Evolutionary conservation across 2,113 vertebrate genomes (phyloP).

Genomic region (Tupaia tana): DNA sequence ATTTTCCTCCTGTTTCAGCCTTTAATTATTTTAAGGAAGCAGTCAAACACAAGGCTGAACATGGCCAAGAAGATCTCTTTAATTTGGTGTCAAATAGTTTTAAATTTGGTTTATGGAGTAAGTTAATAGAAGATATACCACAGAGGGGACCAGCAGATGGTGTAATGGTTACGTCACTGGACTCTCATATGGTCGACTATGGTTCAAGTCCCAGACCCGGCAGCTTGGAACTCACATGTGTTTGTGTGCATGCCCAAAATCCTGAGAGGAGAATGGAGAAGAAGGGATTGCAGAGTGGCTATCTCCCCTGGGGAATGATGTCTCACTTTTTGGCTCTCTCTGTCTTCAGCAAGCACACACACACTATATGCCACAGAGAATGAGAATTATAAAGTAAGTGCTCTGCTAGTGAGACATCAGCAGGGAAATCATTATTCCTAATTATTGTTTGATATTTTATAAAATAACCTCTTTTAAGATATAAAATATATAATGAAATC

Average conservation of each 20-base stretch:
- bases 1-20: background rate
- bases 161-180: no score
- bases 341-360: no score
- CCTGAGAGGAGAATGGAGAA: no score
- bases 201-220: no score
- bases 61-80: background rate
- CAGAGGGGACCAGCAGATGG: background rate
- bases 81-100: background rate
- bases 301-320: no score
- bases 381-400: background rate
- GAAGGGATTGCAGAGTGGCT: no score
- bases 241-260: no score
- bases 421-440: background rate
- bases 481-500: background rate
- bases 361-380: background rate
- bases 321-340: no score
- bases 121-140: background rate
- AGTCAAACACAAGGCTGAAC: background rate
- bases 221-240: no score
- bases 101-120: background rate
- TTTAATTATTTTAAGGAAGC: background rate
- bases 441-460: background rate
- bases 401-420: background rate
- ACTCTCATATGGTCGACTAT: no score
- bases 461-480: background rate